Percentiles rank a stretch among this genome's conserved stretches.
These are phyloP conservation scores for Corydoras maculifer DNA, from an alignment of 2,113 vertebrate species.

Conservation along the genomic window DNA sequence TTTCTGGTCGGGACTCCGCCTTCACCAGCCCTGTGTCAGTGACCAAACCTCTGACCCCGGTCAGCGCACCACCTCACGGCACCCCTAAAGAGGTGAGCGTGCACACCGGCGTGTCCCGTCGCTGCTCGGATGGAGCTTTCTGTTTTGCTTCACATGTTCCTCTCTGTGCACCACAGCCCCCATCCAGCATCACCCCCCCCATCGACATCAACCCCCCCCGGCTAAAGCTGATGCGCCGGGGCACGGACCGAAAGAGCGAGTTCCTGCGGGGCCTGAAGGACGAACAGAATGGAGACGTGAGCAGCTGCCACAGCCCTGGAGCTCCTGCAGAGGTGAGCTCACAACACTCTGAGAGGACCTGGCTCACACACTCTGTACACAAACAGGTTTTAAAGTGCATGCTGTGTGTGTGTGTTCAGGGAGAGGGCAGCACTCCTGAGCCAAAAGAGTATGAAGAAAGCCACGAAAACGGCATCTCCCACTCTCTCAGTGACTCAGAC, in stretches of 20 bases:
- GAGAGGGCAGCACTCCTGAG: conserved; percentile 80
- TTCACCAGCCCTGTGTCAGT: conserved; percentile 94
- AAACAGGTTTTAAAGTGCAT: background rate
- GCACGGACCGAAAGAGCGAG: conserved; percentile 91
- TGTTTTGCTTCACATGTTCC: too few relatives aligned
- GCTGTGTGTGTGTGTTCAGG: conserved; percentile 43
- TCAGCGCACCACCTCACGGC: conserved; percentile 75
- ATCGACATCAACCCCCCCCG: conserved; percentile 90
- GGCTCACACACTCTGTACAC: too few relatives aligned
- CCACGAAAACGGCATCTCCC: conserved; percentile 89
- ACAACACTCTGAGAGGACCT: too few relatives aligned
- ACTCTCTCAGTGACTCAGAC: conserved; percentile 80
- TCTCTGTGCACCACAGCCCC: conserved; percentile 63
- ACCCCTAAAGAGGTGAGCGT: conserved; percentile 87
- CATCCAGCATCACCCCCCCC: conserved; percentile 91
- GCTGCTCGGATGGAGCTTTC: too few relatives aligned
- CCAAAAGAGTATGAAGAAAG: conserved; percentile 86
- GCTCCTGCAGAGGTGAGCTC: conserved; percentile 75
- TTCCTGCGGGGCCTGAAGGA: conserved; percentile 93
- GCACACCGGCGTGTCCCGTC: too few relatives aligned
- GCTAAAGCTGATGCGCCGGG: conserved; percentile 89
- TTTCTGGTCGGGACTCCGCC: conserved; percentile 86
- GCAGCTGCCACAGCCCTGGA: conserved; percentile 82
- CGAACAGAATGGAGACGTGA: conserved; percentile 82
- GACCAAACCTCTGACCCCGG: conserved; percentile 85